Conservation (phyloP, 2,113 vertebrate genomes). For the Vidua macroura region DNA sequence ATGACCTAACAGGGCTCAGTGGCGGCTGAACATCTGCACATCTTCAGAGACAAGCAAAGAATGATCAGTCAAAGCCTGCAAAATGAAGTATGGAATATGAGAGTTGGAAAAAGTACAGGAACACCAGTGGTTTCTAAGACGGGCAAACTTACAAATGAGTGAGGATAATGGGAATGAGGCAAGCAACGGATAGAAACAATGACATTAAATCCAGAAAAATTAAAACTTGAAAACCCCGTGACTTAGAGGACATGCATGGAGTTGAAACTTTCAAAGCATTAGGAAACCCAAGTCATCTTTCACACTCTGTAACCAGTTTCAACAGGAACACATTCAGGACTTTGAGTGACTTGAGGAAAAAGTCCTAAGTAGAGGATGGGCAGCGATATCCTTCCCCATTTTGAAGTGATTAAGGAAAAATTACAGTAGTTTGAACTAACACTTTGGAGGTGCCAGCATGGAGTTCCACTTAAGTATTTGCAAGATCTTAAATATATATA, state of each 20-base stretch:
- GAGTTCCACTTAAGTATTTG: not conserved
- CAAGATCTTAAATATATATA: not conserved
- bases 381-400: not conserved
- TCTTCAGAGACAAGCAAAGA: not conserved
- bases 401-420: not conserved
- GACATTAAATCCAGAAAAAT: not conserved
- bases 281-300: not conserved
- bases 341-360: not conserved
- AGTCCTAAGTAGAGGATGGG: not conserved
- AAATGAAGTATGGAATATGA: not conserved
- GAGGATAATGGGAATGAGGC: not conserved
- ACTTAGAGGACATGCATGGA: not conserved
- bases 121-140: not conserved
- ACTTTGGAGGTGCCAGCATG: not conserved
- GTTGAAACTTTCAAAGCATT: not conserved
- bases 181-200: not conserved
- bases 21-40: not conserved
- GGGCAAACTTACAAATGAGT: not conserved
- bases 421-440: not conserved
- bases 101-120: not conserved
- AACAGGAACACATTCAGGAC: not conserved
- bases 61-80: not conserved
- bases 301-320: not conserved
- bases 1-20: not conserved
- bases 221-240: not conserved